Conservation (phyloP, 92 coral and sea anemone species). For the Siderastrea siderea region DNA sequence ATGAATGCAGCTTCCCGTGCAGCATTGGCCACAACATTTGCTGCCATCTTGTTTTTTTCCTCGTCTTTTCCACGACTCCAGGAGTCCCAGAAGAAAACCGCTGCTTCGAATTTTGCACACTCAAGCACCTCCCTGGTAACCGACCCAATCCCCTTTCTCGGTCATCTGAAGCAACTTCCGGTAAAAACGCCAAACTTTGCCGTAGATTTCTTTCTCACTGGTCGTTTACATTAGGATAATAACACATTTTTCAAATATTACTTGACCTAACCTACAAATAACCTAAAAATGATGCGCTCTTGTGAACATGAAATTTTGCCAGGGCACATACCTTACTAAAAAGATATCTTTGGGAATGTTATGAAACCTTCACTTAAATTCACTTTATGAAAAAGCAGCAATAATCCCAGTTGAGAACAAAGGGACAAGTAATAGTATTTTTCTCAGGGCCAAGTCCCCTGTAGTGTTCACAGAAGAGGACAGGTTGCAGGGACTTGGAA, state of each 20-base stretch:
- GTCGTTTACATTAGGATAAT: not conserved
- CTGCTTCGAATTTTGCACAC: slow-evolving; percentile 2
- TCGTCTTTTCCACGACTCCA: not conserved
- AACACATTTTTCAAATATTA: slow-evolving; percentile 1
- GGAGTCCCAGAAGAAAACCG: not conserved
- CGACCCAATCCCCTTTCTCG: slow-evolving; percentile 8
- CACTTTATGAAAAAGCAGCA: too few relatives aligned
- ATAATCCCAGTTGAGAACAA: too few relatives aligned
- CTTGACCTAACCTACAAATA: not conserved
- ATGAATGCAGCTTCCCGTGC: slow-evolving; percentile 40
- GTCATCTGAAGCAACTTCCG: slow-evolving; percentile 16
- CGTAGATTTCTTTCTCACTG: too few relatives aligned
- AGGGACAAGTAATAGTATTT: too few relatives aligned
- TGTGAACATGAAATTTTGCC: not conserved
- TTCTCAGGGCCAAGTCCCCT: too few relatives aligned
- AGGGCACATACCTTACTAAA: too few relatives aligned
- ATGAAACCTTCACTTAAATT: too few relatives aligned
- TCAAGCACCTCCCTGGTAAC: not conserved
- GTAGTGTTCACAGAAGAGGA: too few relatives aligned
- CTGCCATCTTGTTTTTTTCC: slow-evolving; percentile 13
- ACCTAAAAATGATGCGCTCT: not conserved
- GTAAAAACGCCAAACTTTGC: slow-evolving; percentile 12
- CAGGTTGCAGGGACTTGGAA: too few relatives aligned
- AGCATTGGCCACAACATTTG: not conserved
- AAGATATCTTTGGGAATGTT: too few relatives aligned